Evolutionary conservation across 2,797 vertebrate species (phyloP).

Genomic region (Eulemur mongoz): DNA sequence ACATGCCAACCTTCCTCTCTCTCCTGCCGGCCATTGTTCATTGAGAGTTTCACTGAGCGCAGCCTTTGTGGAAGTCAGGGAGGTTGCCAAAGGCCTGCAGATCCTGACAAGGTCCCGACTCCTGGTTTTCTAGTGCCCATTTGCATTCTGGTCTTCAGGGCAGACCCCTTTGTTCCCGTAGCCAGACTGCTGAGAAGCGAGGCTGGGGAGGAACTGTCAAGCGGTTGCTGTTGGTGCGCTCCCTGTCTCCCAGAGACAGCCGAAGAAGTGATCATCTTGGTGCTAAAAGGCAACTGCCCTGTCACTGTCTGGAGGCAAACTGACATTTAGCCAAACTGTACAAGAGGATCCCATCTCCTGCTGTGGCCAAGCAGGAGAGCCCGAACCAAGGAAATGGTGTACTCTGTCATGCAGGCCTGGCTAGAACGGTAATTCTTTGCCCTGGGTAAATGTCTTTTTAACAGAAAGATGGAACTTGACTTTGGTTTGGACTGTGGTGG

Average conservation of each 20-base stretch:
- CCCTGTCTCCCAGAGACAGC: background rate
- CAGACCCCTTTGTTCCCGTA: slow-evolving; percentile 15
- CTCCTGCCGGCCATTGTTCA: background rate
- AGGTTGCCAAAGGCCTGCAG: slow-evolving; percentile 25
- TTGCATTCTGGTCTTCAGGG: background rate
- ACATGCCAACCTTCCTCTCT: background rate
- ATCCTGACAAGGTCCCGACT: background rate
- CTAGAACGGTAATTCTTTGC: slow-evolving; percentile 68
- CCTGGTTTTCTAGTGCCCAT: background rate
- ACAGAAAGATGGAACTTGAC: slow-evolving; percentile 72
- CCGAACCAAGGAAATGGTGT: background rate
- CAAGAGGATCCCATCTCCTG: slow-evolving; percentile 67
- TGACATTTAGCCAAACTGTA: slow-evolving; percentile 70
- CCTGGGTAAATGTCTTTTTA: slow-evolving; percentile 68
- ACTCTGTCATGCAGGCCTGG: background rate
- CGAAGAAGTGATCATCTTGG: slow-evolving; percentile 70
- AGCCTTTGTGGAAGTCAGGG: background rate
- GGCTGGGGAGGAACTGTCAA: slow-evolving; percentile 65
- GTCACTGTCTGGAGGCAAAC: slow-evolving; percentile 80
- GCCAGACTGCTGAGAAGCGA: slow-evolving; percentile 69
- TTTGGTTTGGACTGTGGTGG: slow-evolving; percentile 76
- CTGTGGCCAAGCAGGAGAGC: background rate
- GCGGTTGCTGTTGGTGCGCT: slow-evolving; percentile 65
- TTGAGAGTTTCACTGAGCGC: background rate
- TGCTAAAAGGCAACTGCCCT: slow-evolving; percentile 75